Evolutionary conservation across 1,140 invertebrate species (phyloP).

Genomic region (Papilio polyxenes): DNA sequence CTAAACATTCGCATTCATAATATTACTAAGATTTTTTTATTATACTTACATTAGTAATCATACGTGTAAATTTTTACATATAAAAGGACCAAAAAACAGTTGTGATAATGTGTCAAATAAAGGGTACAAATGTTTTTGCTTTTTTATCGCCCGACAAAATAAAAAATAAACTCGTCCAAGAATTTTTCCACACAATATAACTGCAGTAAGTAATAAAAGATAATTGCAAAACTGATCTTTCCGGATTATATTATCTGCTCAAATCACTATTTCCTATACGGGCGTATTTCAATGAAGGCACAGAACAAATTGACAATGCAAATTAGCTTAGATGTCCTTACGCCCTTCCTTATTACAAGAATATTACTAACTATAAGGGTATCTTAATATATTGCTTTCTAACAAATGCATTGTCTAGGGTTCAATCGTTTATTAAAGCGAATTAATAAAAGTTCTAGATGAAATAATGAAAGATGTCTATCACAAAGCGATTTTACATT

Average conservation of each 20-base stretch:
- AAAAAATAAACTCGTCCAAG: no score
- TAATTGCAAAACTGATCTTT: neutral
- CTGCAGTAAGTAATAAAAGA: neutral
- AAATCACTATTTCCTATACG: neutral
- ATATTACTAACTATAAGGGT: neutral
- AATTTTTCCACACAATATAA: no score
- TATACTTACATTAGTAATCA: no score
- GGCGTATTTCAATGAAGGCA: neutral
- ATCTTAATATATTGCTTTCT: neutral
- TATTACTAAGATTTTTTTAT: no score
- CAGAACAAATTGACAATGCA: neutral
- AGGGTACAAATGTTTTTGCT: no score
- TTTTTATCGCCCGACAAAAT: no score
- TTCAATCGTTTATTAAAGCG: neutral
- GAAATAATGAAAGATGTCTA: no score
- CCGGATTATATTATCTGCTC: neutral
- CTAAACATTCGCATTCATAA: no score
- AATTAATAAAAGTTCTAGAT: no score
- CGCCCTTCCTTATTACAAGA: neutral
- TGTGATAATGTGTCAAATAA: no score
- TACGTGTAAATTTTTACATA: neutral
- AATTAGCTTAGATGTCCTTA: conserved; percentile 1
- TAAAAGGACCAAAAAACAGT: neutral
- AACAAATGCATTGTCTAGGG: neutral
- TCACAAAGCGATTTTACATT: no score